Evolutionary conservation across 1,140 invertebrate species (phyloP).

Genomic region (Triops cancriformis): DNA sequence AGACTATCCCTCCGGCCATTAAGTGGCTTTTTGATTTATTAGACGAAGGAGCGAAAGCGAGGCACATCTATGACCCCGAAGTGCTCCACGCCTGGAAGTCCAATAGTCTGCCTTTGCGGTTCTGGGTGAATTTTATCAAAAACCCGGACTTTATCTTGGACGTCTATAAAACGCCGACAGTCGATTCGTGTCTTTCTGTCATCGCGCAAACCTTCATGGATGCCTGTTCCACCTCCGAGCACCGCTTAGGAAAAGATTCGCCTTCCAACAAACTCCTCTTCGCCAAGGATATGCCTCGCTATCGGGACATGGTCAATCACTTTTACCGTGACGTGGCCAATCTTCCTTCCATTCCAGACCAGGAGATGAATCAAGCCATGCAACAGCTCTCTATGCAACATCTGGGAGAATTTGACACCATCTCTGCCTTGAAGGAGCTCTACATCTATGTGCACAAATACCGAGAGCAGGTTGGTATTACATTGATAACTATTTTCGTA

Average conservation of each 20-base stretch:
- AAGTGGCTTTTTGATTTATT: constrained; percentile 94
- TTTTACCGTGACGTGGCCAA: constrained; percentile 78
- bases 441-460: constrained; percentile 92
- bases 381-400: constrained; percentile 80
- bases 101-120: constrained; percentile 83
- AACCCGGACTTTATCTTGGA: constrained; percentile 96
- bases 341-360: constrained; percentile 79
- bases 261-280: constrained; percentile 90
- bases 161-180: constrained; percentile 82
- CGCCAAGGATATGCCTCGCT: constrained; percentile 86
- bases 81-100: constrained; percentile 95
- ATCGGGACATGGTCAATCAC: constrained; percentile 73
- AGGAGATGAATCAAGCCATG: constrained; percentile 85
- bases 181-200: constrained; percentile 86
- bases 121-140: constrained; percentile 96
- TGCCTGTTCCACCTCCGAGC: constrained; percentile 79
- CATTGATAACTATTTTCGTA: background rate
- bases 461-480: constrained; percentile 67
- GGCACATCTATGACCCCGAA: constrained; percentile 76
- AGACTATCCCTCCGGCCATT: constrained; percentile 78
- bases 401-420: constrained; percentile 76
- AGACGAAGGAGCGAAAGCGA: constrained; percentile 75
- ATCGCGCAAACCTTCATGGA: constrained; percentile 97
- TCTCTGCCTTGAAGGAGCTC: constrained; percentile 83
- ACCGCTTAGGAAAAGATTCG: constrained; percentile 84